These are phyloP conservation scores for Ferrisia virgata DNA, from an alignment of 2,888 invertebrate species.

Conservation along the genomic window DNA sequence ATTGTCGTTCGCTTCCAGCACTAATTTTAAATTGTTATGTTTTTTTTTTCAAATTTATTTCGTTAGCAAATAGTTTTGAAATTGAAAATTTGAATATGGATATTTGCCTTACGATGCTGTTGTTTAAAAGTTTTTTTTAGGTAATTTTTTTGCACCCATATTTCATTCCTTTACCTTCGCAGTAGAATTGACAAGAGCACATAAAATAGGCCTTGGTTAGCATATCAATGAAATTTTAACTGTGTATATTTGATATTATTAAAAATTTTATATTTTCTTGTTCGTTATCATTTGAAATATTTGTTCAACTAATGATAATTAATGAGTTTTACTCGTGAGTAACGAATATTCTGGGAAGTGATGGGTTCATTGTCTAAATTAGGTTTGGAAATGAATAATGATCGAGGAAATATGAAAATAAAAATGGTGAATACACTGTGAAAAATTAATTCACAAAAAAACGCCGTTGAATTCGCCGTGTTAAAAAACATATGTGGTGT, in stretches of 20 bases:
- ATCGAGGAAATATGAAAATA: too few species aligned
- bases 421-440: too few species aligned
- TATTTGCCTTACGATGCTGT: background rate
- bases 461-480: too few species aligned
- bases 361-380: too few species aligned
- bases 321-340: too few species aligned
- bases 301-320: too few species aligned
- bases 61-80: background rate
- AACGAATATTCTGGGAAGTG: too few species aligned
- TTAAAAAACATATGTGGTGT: too few species aligned
- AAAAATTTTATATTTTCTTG: constrained; percentile 1
- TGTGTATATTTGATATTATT: constrained; percentile 21
- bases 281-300: too few species aligned
- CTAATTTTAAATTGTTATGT: background rate
- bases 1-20: background rate
- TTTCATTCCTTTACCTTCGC: background rate
- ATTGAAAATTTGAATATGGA: background rate
- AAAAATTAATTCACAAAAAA: too few species aligned
- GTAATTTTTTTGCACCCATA: background rate
- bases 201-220: constrained; percentile 15
- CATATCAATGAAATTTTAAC: constrained; percentile 18
- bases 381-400: too few species aligned
- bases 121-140: background rate
- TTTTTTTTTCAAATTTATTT: background rate
- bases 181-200: constrained; percentile 1